phyloP scores from a whole-genome alignment of 2,797 vertebrate species.

The Silurus lanzhouensis region DNA sequence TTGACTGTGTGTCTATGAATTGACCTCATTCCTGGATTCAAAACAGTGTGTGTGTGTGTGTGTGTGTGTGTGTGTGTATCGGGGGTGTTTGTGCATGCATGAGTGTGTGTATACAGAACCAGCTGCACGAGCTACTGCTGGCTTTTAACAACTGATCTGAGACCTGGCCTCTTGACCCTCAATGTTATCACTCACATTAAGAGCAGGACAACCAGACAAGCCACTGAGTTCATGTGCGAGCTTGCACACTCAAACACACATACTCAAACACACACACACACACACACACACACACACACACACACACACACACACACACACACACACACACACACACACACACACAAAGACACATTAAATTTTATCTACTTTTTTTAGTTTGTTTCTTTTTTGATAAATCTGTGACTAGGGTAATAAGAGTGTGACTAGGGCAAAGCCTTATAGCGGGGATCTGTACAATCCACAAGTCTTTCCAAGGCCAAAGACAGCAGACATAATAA shows the following conservation, averaged over 20 bases:
- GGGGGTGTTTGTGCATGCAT: neutral
- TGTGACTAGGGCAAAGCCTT: neutral
- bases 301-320: neutral
- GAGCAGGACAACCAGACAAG: conserved; percentile 25
- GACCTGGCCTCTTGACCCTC: conserved; percentile 39
- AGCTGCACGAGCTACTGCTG: conserved; percentile 15
- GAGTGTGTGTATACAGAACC: conserved; percentile 12
- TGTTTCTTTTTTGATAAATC: neutral
- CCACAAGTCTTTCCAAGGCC: neutral
- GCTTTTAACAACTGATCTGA: conserved; percentile 49
- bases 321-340: neutral
- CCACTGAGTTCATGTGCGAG: conserved; percentile 9
- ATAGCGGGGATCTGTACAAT: neutral
- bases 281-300: neutral
- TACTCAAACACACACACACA: neutral
- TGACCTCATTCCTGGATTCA: conserved; percentile 14
- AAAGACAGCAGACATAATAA: conserved; percentile 21
- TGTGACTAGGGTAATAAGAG: no score
- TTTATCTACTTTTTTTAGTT: neutral
- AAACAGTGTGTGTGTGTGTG: neutral
- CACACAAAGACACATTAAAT: neutral
- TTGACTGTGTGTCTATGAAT: neutral
- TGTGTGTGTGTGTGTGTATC: neutral
- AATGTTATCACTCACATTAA: conserved; percentile 44
- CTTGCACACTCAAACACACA: neutral